Base-by-base conservation (phyloP, 2,888 invertebrate species). In the Lasioglossum pauxillum region DNA sequence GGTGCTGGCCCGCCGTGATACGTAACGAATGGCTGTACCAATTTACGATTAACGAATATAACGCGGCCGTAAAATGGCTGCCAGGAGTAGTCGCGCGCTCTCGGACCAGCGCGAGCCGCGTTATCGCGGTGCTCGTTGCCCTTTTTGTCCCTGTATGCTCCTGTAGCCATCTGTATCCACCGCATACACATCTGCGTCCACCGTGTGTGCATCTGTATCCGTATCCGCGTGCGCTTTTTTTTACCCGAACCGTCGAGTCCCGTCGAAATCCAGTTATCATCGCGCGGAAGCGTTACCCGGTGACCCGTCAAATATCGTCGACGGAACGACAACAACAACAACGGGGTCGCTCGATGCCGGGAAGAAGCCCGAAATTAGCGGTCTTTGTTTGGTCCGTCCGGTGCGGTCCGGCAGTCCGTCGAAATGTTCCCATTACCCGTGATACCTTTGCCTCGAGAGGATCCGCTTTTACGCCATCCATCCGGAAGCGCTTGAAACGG, bases 381-480 rank as follows among this genome's bases (percentile, higher is more conserved):
- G n/a, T 46, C 41, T 31, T 60, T 75, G 80, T 73, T 41, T 31
- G 64, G 31, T 72, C 67, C 67, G 35, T n/a, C 19, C 49, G 27
- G 41, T 53, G 2, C 19, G 27, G 64, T 64, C 64, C 64, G 64
- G 5, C 53, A n/a, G 16, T 60, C 46, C 16, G 35, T 53, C 41
- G 53, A 53, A 38, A 78, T 31, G 41, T 69, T 38, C 71, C 38
- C 23, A 31, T 38, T 75, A 69, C n/a, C 38, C 41, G 38, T 35
- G 41, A 19, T 38, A 74, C 67, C 75, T 60, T 49, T 14, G 74
- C 46, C 44, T 53, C 75, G 78, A 60, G 78, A 60, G 49, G 44
- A 60, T 27, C 49, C 57, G 64, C 73, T 80, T 75, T 78, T 85
- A 72, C 78, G 27, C 85, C 81, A 72, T 84, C 67, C 84, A 79